Evolutionary conservation across 2,888 invertebrate species (phyloP), one percentile per base, ranked within the genome.

Genomic region (Halictus ligatus): DNA sequence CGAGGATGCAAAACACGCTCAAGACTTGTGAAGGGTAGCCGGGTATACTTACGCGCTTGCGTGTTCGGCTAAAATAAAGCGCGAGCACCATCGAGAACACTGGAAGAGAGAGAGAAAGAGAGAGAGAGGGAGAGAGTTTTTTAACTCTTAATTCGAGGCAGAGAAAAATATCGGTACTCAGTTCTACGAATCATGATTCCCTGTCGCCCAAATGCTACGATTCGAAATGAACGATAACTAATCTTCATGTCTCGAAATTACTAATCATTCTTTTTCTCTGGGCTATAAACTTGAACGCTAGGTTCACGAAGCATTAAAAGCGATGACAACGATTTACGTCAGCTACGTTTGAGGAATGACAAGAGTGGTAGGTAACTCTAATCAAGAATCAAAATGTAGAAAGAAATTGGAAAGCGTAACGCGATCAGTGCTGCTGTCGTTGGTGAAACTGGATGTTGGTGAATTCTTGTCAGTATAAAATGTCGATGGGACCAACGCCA

Each of bases 1-100:
- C 80, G 87, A 77, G 80, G 86, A 86, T 84, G 80, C 81, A 74
- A 76, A 85, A 79, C 80, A 79, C 76, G 75, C 72, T 80, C 84
- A 78, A 75, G 83, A 87, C 50, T n/a, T 78, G 58, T 73, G 83
- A 67, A 81, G 83, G 78, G 75, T 80, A 75, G 69, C 75, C 71
- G 71, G 76, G 43, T 74, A 50, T 71, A 64, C 81, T 58, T 76
- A 80, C 67, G 71, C 12, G 75, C 69, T 50, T 69, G 43, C 75
- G 64, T 79, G 71, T 69, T 73, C 64, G 60, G 50, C 43, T 48
- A 54, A 58, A 76, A 67, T 67, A 18, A 18, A 35, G 40, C 35
- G 75, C 25, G 43, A 60, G 50, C 25, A 13, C 46, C 58, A 18
- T 29, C 29, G 43, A 29, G 71, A 10, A 10, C 4, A 35, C 21